These are phyloP conservation scores for Notolabrus celidotus DNA, from an alignment of 2,797 vertebrate genomes.

Conservation along the genomic window DNA sequence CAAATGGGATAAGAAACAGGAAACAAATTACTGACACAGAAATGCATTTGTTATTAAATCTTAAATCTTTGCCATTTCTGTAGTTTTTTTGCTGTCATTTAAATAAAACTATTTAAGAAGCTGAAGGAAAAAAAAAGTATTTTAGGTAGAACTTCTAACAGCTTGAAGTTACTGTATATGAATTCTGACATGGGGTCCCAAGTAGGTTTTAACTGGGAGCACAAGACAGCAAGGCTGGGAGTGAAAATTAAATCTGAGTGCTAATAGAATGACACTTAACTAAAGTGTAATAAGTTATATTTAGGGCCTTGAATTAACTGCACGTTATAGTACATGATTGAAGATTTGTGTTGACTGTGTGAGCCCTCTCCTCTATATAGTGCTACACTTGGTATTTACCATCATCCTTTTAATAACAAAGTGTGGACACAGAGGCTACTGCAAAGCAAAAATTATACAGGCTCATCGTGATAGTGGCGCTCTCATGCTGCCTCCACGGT, in stretches of 20 bases:
- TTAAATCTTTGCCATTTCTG: background rate
- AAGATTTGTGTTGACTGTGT: background rate
- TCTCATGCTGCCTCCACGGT: background rate
- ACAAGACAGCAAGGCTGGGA: background rate
- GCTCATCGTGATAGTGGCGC: background rate
- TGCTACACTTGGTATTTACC: background rate
- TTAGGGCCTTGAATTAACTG: background rate
- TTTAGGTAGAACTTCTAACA: background rate
- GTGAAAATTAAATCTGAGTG: too few relatives aligned
- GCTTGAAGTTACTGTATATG: background rate
- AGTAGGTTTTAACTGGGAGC: background rate
- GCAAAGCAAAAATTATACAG: background rate
- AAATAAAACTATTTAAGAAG: background rate
- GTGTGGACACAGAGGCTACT: background rate
- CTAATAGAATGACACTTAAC: too few relatives aligned
- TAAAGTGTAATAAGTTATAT: too few relatives aligned
- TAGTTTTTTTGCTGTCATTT: too few relatives aligned
- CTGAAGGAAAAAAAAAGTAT: background rate
- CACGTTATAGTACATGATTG: background rate
- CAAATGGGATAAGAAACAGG: background rate
- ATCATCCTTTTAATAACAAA: slow-evolving; percentile 1
- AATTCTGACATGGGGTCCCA: background rate
- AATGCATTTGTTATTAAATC: background rate
- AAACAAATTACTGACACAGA: background rate
- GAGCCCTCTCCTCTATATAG: background rate